These are phyloP conservation scores for Drosophila buzzatii DNA, from an alignment of 2,888 invertebrate species.

Conservation along the genomic window DNA sequence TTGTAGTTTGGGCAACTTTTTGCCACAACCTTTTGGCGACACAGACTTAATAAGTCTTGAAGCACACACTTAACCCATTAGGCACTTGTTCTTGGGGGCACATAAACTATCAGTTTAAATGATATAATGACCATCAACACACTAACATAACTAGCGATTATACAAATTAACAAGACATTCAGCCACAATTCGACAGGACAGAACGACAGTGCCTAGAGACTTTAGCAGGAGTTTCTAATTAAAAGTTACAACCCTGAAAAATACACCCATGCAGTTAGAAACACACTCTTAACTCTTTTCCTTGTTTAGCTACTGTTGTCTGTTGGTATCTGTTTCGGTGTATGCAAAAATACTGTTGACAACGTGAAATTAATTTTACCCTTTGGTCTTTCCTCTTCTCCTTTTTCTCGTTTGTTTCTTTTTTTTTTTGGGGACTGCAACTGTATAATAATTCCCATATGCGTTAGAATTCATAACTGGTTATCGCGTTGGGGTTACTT, in stretches of 20 bases:
- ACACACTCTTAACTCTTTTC: not conserved
- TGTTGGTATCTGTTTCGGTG: constrained; percentile 23
- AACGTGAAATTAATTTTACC: constrained; percentile 70
- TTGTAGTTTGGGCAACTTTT: constrained; percentile 42
- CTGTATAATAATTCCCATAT: constrained; percentile 48
- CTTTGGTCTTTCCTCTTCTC: constrained; percentile 34
- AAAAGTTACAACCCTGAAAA: constrained; percentile 64
- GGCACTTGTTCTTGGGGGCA: not conserved
- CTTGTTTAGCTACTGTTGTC: constrained; percentile 1
- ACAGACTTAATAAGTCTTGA: constrained; percentile 27
- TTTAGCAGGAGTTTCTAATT: constrained; percentile 63
- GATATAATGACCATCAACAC: constrained; percentile 45
- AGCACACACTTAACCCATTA: constrained; percentile 50
- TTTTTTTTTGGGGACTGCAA: constrained; percentile 19
- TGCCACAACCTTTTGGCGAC: constrained; percentile 31
- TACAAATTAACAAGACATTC: constrained; percentile 45
- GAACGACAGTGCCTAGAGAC: constrained; percentile 20
- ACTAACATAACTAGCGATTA: constrained; percentile 56
- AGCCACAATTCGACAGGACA: constrained; percentile 14
- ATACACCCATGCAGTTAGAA: not conserved
- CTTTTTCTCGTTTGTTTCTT: not conserved
- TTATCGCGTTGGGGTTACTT: constrained; percentile 31
- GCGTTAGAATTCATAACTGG: constrained; percentile 54
- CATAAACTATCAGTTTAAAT: constrained; percentile 63
- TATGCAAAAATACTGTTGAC: constrained; percentile 69